Conservation (phyloP, 2,797 vertebrate species). For the Sebastes ruberrimus region DNA sequence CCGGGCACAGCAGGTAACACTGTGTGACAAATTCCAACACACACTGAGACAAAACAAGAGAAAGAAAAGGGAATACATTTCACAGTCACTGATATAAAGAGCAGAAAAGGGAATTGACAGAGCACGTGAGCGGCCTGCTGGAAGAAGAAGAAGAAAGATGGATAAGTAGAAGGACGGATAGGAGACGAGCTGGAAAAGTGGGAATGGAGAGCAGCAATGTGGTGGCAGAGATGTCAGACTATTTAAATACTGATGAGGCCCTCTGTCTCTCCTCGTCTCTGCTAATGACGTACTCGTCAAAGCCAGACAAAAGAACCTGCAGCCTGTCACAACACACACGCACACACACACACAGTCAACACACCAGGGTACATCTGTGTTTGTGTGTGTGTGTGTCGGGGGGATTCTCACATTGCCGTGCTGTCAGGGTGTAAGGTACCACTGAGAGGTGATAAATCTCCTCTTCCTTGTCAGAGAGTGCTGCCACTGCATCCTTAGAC, state of each 20-base stretch:
- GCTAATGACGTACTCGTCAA: slow-evolving; percentile 95
- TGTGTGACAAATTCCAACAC: slow-evolving; percentile 57
- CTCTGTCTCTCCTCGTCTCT: slow-evolving; percentile 88
- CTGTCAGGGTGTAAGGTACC: slow-evolving; percentile 76
- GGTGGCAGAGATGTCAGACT: slow-evolving; percentile 90
- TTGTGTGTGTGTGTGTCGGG: slow-evolving; percentile 23
- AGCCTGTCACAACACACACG: slow-evolving; percentile 85
- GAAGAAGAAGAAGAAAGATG: neutral
- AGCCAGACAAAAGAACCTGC: slow-evolving; percentile 83
- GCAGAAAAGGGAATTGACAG: slow-evolving; percentile 16
- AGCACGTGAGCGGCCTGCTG: neutral
- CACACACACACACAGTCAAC: slow-evolving; percentile 37
- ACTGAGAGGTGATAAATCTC: slow-evolving; percentile 90
- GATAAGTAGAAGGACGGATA: slow-evolving; percentile 63
- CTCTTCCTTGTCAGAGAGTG: slow-evolving; percentile 89
- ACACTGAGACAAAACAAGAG: slow-evolving; percentile 42
- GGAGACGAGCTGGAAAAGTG: slow-evolving; percentile 23
- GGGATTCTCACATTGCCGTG: slow-evolving; percentile 45
- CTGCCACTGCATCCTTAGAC: slow-evolving; percentile 74
- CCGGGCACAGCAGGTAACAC: slow-evolving; percentile 51
- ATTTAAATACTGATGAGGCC: slow-evolving; percentile 96
- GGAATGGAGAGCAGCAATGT: slow-evolving; percentile 58
- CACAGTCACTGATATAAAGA: slow-evolving; percentile 34
- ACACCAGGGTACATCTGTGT: slow-evolving; percentile 37
- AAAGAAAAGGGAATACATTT: slow-evolving; percentile 39